Conservation (phyloP, 2,113 vertebrate species). For the Halichoeres trimaculatus region DNA sequence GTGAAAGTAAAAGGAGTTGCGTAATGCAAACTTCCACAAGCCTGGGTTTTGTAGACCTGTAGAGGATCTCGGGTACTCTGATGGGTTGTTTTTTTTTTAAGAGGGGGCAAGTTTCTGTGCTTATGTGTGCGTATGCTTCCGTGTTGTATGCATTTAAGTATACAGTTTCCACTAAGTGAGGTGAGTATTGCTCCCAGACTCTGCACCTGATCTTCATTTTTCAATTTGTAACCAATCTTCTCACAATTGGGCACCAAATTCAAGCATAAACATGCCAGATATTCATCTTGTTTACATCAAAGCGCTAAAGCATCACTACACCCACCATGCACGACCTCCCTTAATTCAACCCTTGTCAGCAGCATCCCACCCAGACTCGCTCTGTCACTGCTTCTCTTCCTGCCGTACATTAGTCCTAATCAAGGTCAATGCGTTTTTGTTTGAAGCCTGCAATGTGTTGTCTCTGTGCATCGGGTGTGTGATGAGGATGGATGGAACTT, state of each 20-base stretch:
- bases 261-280: constrained; percentile 82
- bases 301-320: constrained; percentile 59
- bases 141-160: constrained; percentile 43
- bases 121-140: constrained; percentile 20
- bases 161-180: constrained; percentile 45
- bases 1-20: constrained; percentile 38
- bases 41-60: constrained; percentile 23
- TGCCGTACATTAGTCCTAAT: constrained; percentile 78
- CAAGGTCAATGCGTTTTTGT: constrained; percentile 60
- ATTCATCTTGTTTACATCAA: constrained; percentile 85
- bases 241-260: constrained; percentile 81
- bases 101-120: constrained; percentile 1
- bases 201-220: constrained; percentile 85
- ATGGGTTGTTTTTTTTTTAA: constrained; percentile 33
- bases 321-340: constrained; percentile 19
- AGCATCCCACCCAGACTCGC: constrained; percentile 50
- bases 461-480: constrained; percentile 31
- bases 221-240: constrained; percentile 86
- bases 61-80: constrained; percentile 2
- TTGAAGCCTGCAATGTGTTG: constrained; percentile 51
- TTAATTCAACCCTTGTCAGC: constrained; percentile 32
- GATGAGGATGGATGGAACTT: constrained; percentile 69
- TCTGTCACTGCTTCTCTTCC: constrained; percentile 55
- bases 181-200: constrained; percentile 67
- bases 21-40: constrained; percentile 39